A percentile compares a stretch with the other conserved stretches of the same genome.
Conservation (phyloP, 2,113 vertebrate genomes). For the Arothron firmamentum region DNA sequence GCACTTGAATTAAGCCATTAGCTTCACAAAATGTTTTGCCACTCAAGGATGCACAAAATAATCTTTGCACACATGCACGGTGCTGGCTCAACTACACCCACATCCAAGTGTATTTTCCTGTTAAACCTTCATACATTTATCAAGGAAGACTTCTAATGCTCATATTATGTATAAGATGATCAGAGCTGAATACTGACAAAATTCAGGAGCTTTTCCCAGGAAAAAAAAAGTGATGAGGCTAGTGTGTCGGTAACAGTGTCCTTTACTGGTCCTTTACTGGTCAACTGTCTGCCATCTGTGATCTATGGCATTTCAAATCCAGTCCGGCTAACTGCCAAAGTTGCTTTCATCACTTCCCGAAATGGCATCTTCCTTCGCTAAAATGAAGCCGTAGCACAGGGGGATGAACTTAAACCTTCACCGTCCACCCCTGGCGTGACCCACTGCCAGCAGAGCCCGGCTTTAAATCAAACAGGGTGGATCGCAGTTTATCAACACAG, state of each 20-base stretch:
- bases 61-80: no score
- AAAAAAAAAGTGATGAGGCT: conserved; percentile 8
- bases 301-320: conserved; percentile 7
- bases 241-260: conserved; percentile 8
- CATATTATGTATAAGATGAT: neutral
- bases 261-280: neutral
- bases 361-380: conserved; percentile 30
- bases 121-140: no score
- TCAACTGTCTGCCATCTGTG: conserved; percentile 11
- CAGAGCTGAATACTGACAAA: neutral
- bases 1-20: no score
- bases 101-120: no score
- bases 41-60: no score
- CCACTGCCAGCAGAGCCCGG: conserved; percentile 44
- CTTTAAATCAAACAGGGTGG: conserved; percentile 57
- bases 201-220: no score
- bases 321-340: conserved; percentile 44
- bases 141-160: no score
- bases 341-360: conserved; percentile 46
- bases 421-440: conserved; percentile 34
- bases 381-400: conserved; percentile 29
- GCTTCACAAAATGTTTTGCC: no score
- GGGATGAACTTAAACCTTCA: conserved; percentile 47
- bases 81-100: no score
- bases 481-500: conserved; percentile 59